These are phyloP conservation scores for Sclerodermus sp. DNA, from an alignment of 2,888 invertebrate genomes.

Conservation along the genomic window DNA sequence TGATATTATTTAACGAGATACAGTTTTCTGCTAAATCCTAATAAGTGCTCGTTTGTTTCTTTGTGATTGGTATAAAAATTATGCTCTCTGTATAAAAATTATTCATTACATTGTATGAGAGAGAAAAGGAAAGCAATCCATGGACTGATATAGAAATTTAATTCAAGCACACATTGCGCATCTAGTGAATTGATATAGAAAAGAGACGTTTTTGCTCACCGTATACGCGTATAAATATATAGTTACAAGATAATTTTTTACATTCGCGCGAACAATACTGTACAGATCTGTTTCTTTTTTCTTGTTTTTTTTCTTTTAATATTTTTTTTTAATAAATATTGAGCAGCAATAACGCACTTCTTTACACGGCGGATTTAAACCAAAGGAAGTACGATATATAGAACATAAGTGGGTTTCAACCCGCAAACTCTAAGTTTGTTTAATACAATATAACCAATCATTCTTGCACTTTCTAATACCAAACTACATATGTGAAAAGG, in stretches of 20 bases:
- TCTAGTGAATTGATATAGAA: background rate
- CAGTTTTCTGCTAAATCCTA: too few species aligned
- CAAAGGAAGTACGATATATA: too few species aligned
- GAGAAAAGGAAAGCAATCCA: background rate
- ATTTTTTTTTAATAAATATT: conserved; percentile 9
- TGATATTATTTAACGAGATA: too few species aligned
- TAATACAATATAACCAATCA: too few species aligned
- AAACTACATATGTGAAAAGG: too few species aligned
- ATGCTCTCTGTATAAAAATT: conserved; percentile 38
- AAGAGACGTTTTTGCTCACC: background rate
- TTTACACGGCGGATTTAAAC: background rate
- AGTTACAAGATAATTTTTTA: background rate
- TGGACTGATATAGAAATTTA: background rate
- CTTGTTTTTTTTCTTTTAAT: too few species aligned
- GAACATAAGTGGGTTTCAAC: too few species aligned
- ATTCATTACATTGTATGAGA: conserved; percentile 12
- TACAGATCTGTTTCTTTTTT: conserved; percentile 3
- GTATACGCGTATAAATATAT: background rate
- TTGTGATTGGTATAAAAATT: conserved; percentile 39
- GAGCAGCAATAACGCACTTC: conserved; percentile 15
- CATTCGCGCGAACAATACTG: conserved; percentile 17
- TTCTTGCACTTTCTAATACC: too few species aligned
- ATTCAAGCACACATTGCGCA: background rate
- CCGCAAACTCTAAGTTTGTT: too few species aligned
- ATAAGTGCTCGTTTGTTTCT: too few species aligned